A percentile compares a stretch with the other conserved stretches of the same genome.
phyloP scores from a whole-genome alignment of 1,140 invertebrate genomes.

The Leptinotarsa undecemlineata region DNA sequence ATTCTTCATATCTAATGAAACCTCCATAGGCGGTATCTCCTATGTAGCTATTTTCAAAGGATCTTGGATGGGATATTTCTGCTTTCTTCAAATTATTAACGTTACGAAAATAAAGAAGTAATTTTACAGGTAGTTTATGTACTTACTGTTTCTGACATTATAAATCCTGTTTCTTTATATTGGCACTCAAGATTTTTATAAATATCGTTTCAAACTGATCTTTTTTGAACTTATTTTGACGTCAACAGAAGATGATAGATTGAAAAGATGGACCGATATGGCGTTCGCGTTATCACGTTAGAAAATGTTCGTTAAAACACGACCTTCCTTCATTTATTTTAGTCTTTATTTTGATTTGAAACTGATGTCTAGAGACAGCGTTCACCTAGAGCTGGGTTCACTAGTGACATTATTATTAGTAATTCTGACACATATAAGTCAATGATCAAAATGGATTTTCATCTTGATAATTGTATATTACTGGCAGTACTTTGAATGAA shows the following conservation, averaged over 20 bases:
- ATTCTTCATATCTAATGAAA: constrained; percentile 21
- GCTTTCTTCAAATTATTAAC: constrained; percentile 4
- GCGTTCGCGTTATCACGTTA: too few species aligned
- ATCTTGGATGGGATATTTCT: constrained; percentile 11
- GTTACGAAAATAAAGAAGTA: not conserved
- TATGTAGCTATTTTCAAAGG: constrained; percentile 17
- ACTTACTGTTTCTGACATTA: constrained; percentile 37
- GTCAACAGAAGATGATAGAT: not conserved
- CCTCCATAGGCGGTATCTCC: constrained; percentile 17
- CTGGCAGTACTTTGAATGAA: too few species aligned
- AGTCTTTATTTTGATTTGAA: too few species aligned
- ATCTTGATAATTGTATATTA: too few species aligned
- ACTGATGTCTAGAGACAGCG: too few species aligned
- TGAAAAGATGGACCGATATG: too few species aligned
- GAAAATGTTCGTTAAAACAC: too few species aligned
- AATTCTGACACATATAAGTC: too few species aligned
- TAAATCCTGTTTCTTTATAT: not conserved
- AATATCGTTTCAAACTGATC: not conserved
- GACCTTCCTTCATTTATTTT: too few species aligned
- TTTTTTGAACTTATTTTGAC: constrained; percentile 5
- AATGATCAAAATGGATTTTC: too few species aligned
- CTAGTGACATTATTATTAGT: too few species aligned
- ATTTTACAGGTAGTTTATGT: not conserved
- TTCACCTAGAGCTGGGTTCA: too few species aligned
- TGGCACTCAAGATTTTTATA: not conserved